Conservation (phyloP, 2,113 vertebrate genomes). For the Pedetes capensis region DNA sequence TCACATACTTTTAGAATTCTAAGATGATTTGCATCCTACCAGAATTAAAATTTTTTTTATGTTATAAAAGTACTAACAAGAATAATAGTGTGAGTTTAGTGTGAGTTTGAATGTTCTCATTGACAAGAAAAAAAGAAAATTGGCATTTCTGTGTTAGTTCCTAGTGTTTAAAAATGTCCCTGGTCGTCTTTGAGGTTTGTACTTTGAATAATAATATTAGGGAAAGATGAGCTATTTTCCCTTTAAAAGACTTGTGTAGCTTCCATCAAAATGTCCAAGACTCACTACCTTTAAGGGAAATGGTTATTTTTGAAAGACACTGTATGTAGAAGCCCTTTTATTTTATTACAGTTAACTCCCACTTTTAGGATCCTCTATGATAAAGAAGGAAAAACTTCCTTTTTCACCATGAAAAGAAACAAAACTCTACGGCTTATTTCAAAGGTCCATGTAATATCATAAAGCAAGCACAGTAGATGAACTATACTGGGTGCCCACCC, state of each 20-base stretch:
- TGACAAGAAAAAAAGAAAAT: background rate
- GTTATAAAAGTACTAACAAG: background rate
- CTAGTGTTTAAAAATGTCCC: background rate
- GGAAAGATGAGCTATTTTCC: background rate
- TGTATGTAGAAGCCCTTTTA: background rate
- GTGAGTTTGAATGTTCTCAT: slow-evolving; percentile 12
- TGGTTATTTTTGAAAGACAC: background rate
- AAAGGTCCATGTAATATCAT: background rate
- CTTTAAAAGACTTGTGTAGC: background rate
- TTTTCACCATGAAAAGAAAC: background rate
- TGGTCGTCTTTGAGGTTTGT: background rate
- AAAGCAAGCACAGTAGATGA: background rate
- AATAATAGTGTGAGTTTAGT: background rate
- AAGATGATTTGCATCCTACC: background rate
- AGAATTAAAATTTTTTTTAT: background rate
- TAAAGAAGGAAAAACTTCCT: background rate
- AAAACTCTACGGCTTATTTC: background rate
- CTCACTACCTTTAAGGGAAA: background rate
- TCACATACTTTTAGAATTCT: background rate
- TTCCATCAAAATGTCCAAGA: background rate
- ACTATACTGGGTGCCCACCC: background rate
- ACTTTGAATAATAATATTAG: too few species aligned
- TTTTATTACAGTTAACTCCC: background rate
- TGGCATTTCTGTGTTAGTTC: background rate
- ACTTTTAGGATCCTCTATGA: background rate